Conservation (phyloP, 2,797 vertebrate species). For the Miichthys miiuy region DNA sequence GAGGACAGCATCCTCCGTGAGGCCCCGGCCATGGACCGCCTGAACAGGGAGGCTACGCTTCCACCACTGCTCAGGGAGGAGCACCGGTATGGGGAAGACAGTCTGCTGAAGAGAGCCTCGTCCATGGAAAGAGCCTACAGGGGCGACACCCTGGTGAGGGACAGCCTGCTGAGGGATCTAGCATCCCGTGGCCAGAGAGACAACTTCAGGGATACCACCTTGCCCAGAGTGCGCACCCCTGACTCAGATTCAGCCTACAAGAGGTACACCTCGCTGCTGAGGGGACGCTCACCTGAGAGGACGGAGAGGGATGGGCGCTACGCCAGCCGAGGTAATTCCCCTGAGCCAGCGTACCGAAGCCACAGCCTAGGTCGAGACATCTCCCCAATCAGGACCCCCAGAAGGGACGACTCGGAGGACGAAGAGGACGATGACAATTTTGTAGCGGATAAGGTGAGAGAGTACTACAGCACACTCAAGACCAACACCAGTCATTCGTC, state of each 20-base stretch:
- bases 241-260: slow-evolving; percentile 79
- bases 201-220: slow-evolving; percentile 59
- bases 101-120: slow-evolving; percentile 70
- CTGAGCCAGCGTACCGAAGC: slow-evolving; percentile 80
- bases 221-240: slow-evolving; percentile 79
- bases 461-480: slow-evolving; percentile 86
- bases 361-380: slow-evolving; percentile 86
- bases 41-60: slow-evolving; percentile 69
- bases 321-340: slow-evolving; percentile 73
- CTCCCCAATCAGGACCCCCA: slow-evolving; percentile 85
- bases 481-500: slow-evolving; percentile 75
- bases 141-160: slow-evolving; percentile 69
- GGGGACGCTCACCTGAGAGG: slow-evolving; percentile 79
- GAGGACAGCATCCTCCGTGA: slow-evolving; percentile 76
- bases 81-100: slow-evolving; percentile 62
- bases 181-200: slow-evolving; percentile 56
- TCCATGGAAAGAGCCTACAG: slow-evolving; percentile 70
- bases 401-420: slow-evolving; percentile 87
- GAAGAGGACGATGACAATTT: slow-evolving; percentile 85
- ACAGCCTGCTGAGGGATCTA: slow-evolving; percentile 68
- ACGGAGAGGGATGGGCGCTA: slow-evolving; percentile 50
- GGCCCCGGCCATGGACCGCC: slow-evolving; percentile 67
- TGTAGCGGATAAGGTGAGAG: slow-evolving; percentile 80
- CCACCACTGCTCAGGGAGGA: slow-evolving; percentile 51
- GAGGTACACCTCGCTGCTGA: slow-evolving; percentile 82